Percentiles rank a stretch among this genome's conserved stretches.
phyloP scores from a whole-genome alignment of 2,888 invertebrate species.

The Drosophila anomalipes region DNA sequence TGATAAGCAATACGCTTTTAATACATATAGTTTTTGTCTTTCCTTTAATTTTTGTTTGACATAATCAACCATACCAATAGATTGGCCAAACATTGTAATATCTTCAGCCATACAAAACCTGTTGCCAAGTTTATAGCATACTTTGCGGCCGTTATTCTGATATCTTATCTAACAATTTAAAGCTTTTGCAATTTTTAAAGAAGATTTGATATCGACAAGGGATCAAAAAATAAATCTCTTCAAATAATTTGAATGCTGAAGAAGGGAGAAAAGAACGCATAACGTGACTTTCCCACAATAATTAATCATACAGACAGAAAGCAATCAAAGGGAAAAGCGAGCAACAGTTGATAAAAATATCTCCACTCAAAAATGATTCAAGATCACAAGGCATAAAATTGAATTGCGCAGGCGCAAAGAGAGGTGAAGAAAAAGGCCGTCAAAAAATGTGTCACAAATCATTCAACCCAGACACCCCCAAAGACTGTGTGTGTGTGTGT shows the following conservation, averaged over 20 bases:
- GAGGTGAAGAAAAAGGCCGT: conserved; percentile 43
- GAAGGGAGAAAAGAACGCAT: neutral
- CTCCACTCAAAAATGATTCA: conserved; percentile 30
- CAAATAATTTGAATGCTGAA: neutral
- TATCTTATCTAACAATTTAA: neutral
- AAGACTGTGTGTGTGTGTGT: neutral
- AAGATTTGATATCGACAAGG: neutral
- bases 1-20: neutral
- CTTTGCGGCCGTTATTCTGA: conserved; percentile 1
- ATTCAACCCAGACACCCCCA: conserved; percentile 60
- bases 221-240: neutral
- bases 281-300: conserved; percentile 66
- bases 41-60: neutral
- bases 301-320: conserved; percentile 58
- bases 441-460: conserved; percentile 80
- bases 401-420: conserved; percentile 41
- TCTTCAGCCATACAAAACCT: neutral
- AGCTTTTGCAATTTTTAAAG: neutral
- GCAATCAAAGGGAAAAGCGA: conserved; percentile 27
- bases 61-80: neutral
- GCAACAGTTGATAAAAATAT: conserved; percentile 16
- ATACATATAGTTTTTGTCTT: neutral
- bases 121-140: conserved; percentile 5
- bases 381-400: conserved; percentile 15
- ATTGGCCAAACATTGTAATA: neutral